A percentile compares a stretch with the other conserved stretches of the same genome.
These are phyloP conservation scores for Pectinophora gossypiella DNA, from an alignment of 1,140 invertebrate species.

Conservation along the genomic window DNA sequence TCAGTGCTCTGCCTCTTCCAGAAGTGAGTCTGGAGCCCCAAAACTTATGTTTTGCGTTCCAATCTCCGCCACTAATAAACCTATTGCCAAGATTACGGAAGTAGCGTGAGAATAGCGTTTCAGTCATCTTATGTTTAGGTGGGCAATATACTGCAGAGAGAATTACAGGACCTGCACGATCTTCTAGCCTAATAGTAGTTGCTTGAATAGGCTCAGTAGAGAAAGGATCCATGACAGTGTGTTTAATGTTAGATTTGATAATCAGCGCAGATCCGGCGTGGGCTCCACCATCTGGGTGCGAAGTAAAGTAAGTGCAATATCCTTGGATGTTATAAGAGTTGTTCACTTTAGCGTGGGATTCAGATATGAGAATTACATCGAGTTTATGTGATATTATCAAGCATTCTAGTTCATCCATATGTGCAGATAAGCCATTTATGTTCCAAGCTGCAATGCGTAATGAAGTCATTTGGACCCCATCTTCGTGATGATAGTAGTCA, in stretches of 20 bases:
- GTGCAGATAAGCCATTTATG: too few relatives aligned
- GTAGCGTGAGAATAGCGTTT: background rate
- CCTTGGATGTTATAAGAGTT: too few relatives aligned
- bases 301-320: too few relatives aligned
- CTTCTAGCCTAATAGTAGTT: background rate
- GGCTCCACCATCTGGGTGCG: too few relatives aligned
- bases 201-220: background rate
- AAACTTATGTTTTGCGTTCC: background rate
- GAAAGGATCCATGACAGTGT: background rate
- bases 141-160: background rate
- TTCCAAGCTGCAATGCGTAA: too few relatives aligned
- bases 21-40: background rate
- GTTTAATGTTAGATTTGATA: background rate
- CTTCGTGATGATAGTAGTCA: too few relatives aligned
- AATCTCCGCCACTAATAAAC: background rate
- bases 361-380: too few relatives aligned
- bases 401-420: too few relatives aligned
- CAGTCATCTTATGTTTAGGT: background rate
- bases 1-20: background rate
- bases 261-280: background rate
- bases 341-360: too few relatives aligned
- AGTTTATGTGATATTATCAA: too few relatives aligned
- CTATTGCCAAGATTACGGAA: background rate
- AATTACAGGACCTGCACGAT: background rate
- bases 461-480: too few relatives aligned